A percentile compares a stretch with the other conserved stretches of the same genome.
Evolutionary conservation across 2,797 vertebrate species (phyloP).

Genomic region (Chrosomus eos): DNA sequence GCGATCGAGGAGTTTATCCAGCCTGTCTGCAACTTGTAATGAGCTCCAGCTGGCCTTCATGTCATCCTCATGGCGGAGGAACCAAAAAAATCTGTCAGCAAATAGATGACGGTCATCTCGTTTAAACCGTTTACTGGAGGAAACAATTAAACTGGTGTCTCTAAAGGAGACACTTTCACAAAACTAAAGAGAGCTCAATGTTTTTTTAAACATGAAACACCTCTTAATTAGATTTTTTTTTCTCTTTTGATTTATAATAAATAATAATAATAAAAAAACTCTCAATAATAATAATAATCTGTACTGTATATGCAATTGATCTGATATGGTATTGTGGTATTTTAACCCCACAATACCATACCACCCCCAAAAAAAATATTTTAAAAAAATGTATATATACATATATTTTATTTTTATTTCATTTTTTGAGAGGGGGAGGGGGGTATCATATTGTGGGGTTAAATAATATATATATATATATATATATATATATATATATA

Average conservation of each 20-base stretch:
- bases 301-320: background rate
- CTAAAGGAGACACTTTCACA: background rate
- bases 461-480: too few relatives aligned
- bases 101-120: slow-evolving; percentile 19
- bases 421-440: too few relatives aligned
- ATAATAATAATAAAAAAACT: background rate
- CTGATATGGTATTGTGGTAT: background rate
- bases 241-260: background rate
- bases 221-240: background rate
- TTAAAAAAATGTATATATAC: too few relatives aligned
- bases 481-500: too few relatives aligned
- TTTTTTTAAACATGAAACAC: background rate
- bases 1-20: slow-evolving; percentile 27
- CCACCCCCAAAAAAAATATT: background rate
- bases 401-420: too few relatives aligned
- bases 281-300: background rate
- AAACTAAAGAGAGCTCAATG: background rate
- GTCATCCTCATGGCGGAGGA: slow-evolving; percentile 1
- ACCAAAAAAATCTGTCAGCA: slow-evolving; percentile 25
- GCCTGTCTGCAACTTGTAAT: slow-evolving; percentile 41
- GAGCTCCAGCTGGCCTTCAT: slow-evolving; percentile 45
- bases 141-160: background rate
- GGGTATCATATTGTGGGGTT: too few relatives aligned
- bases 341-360: background rate
- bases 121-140: background rate